A percentile compares a stretch with the other conserved stretches of the same genome.
These are phyloP conservation scores for Rutpela maculata DNA, from an alignment of 2,888 invertebrate genomes.

Conservation along the genomic window DNA sequence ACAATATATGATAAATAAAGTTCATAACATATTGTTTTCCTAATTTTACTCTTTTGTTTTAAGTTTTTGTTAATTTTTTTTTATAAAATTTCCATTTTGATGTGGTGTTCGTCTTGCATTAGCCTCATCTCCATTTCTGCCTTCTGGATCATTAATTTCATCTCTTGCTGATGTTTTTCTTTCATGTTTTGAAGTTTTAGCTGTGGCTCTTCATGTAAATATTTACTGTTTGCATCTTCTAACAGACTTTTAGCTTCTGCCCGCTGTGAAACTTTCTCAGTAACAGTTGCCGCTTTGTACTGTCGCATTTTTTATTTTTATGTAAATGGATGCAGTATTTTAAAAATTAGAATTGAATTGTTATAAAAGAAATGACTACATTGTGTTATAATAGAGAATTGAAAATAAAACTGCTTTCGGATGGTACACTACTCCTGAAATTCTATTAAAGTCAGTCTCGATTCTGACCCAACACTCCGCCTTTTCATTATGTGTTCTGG, in stretches of 20 bases:
- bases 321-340: background rate
- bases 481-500: too few relatives aligned
- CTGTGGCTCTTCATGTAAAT: background rate
- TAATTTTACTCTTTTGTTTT: background rate
- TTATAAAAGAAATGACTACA: too few relatives aligned
- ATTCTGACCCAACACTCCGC: background rate
- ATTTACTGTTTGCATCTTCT: background rate
- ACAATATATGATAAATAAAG: background rate
- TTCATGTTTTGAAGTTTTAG: slow-evolving; percentile 2
- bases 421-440: background rate
- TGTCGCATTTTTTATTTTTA: background rate
- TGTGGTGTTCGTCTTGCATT: background rate
- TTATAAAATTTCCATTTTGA: background rate
- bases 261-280: background rate
- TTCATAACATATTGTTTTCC: background rate
- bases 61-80: background rate
- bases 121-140: background rate
- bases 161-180: background rate
- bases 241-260: background rate
- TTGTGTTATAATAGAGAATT: too few relatives aligned
- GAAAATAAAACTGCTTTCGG: too few relatives aligned
- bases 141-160: background rate
- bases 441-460: background rate
- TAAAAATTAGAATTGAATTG: too few relatives aligned
- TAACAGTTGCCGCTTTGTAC: background rate